Evolutionary conservation across 2,113 vertebrate species (phyloP), one percentile per base, ranked within the genome.

Genomic region (Rafetus swinhoei): DNA sequence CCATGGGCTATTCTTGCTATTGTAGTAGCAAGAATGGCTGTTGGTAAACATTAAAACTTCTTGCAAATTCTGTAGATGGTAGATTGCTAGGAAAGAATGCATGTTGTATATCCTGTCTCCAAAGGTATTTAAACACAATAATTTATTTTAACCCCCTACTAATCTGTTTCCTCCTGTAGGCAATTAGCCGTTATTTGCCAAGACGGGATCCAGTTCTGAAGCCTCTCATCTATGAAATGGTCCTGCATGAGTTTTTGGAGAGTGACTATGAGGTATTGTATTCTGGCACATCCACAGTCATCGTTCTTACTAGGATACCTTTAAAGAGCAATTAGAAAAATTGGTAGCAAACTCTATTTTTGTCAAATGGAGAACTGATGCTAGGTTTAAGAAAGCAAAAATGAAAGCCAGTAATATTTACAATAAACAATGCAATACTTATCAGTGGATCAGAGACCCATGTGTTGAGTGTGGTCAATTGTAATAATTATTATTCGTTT

Each of bases 211-310:
- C 99, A 50, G 97, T 99, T 89, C 98, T 99, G 96, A 98, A 99
- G 91, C 99, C 99, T 35, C 98, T 99, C 87, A 99, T 99, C 96
- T 99, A 99, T 52, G 99, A 99, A 98, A 99, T 99, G 99, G 99
- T 99, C 96, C 96, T 99, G 74, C 99, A 99, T 15, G 99, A 99
- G 79, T 99, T 99, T 97, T 98, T 99, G 95, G 98, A 99, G 97
- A 99, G 99, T 56, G 99, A 99, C 97, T 99, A 99, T 29, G 99
- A 99, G 98, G 99, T 99, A 98, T 10, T 59, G 6, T 39, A 92
- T 29, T 93, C 82, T 79, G 2, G 69, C 1, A 0, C 59, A 50
- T 60, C 74, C 39, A 32, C 2, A 4, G 27, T 85, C 18, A 18
- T 69, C 83, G 56, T 53, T 82, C 4, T 19, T 77, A 79, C 52